phyloP scores from a whole-genome alignment of 2,888 invertebrate species.

The Cheilosia pagana region DNA sequence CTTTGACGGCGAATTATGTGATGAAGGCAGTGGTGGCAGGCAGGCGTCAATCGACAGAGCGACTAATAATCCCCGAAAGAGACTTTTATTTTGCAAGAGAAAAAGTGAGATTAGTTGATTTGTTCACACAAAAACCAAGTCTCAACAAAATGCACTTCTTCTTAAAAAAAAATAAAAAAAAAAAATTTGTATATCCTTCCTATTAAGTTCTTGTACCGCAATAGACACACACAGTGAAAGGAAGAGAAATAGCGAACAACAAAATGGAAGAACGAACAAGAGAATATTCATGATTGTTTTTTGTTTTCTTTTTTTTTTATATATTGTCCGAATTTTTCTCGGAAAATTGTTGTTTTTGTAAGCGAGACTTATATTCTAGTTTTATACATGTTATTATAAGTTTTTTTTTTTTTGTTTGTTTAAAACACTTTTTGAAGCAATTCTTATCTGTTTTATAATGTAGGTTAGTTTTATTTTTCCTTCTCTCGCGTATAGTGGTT shows the following conservation, averaged over 20 bases:
- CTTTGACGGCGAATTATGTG: constrained; percentile 29
- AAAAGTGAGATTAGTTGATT: constrained; percentile 49
- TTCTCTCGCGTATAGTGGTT: not conserved
- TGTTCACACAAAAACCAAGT: constrained; percentile 38
- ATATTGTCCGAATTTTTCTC: constrained; percentile 68
- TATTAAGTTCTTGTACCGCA: constrained; percentile 1
- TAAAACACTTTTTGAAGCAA: constrained; percentile 25
- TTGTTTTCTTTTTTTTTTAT: constrained; percentile 32
- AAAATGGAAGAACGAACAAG: constrained; percentile 42
- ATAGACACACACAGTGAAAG: constrained; percentile 15
- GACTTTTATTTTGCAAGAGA: constrained; percentile 33
- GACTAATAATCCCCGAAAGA: constrained; percentile 9
- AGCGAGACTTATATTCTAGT: constrained; percentile 62
- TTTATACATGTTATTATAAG: constrained; percentile 41
- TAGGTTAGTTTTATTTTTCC: constrained; percentile 27
- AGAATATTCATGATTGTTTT: constrained; percentile 26
- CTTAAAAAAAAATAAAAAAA: constrained; percentile 26
- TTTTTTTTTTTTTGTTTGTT: constrained; percentile 46
- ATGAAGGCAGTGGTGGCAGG: constrained; percentile 16
- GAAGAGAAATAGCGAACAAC: constrained; percentile 62
- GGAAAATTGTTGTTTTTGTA: constrained; percentile 56
- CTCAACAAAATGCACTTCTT: constrained; percentile 59
- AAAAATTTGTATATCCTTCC: constrained; percentile 17
- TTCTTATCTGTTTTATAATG: constrained; percentile 33
- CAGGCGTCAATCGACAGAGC: constrained; percentile 34